Evolutionary conservation across 2,888 invertebrate genomes (phyloP).

Genomic region (Nemotelus pantherinus): DNA sequence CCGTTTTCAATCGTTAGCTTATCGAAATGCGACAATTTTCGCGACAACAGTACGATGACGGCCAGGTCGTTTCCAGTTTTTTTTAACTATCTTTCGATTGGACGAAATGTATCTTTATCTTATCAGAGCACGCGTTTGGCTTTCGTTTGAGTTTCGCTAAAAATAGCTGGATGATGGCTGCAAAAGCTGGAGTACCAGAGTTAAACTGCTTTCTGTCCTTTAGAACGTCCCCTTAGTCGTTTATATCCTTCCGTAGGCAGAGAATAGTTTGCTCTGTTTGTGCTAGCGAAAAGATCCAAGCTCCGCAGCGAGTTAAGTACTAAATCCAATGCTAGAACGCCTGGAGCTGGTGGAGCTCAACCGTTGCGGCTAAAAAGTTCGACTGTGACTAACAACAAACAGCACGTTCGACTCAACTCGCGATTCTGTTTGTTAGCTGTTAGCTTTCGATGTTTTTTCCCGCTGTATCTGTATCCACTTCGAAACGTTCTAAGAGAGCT

Average conservation of each 20-base stretch:
- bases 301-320: constrained; percentile 24
- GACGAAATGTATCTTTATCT: constrained; percentile 30
- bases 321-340: constrained; percentile 13
- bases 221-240: too few species aligned
- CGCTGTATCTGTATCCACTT: neutral
- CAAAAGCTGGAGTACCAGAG: constrained; percentile 9
- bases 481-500: constrained; percentile 18
- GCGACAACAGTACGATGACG: constrained; percentile 17
- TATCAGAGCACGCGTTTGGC: constrained; percentile 16
- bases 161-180: constrained; percentile 36
- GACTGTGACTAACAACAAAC: constrained; percentile 20
- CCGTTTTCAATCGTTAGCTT: constrained; percentile 19
- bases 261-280: neutral
- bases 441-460: constrained; percentile 41
- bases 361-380: constrained; percentile 24
- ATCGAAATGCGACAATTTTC: constrained; percentile 25
- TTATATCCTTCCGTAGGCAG: too few species aligned
- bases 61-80: constrained; percentile 15
- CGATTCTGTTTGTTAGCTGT: constrained; percentile 18
- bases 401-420: constrained; percentile 6
- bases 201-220: too few species aligned
- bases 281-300: neutral
- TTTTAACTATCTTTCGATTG: constrained; percentile 23
- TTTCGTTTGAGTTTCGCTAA: constrained; percentile 20
- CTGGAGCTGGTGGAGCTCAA: constrained; percentile 1